Evolutionary conservation across 2,888 invertebrate genomes (phyloP).

Genomic region (Galeopsomyia nigrocyanea): DNA sequence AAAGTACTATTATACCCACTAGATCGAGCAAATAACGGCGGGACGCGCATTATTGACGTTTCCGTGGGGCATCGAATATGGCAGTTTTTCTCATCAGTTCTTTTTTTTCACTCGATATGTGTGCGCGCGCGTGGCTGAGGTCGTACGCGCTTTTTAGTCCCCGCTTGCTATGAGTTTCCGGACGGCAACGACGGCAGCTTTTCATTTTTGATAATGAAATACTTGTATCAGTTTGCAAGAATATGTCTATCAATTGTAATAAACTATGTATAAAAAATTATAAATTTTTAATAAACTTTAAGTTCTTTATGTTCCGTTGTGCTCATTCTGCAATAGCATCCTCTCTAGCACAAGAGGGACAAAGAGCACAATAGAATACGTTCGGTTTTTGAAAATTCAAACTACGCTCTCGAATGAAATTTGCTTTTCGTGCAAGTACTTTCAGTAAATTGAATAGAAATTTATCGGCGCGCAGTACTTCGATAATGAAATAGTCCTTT

Average conservation of each 20-base stretch:
- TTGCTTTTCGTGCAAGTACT: constrained; percentile 13
- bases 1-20: constrained; percentile 1
- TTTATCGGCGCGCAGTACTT: background rate
- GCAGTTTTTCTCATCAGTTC: constrained; percentile 10
- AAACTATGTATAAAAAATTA: too few species aligned
- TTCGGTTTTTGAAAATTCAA: background rate
- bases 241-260: too few species aligned
- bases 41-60: constrained; percentile 28
- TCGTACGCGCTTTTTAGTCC: background rate
- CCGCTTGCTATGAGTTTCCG: constrained; percentile 5
- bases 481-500: too few species aligned
- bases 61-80: background rate
- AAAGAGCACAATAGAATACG: constrained; percentile 11
- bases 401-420: background rate
- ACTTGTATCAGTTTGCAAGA: too few species aligned
- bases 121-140: background rate
- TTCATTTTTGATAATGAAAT: too few species aligned
- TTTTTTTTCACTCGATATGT: too few species aligned
- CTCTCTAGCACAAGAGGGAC: constrained; percentile 33
- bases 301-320: constrained; percentile 4
- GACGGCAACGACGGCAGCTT: background rate
- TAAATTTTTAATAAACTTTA: background rate
- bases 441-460: constrained; percentile 26
- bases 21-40: constrained; percentile 15
- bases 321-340: constrained; percentile 14